Evolutionary conservation across 1,140 invertebrate genomes (phyloP).

Genomic region (Periplaneta americana): DNA sequence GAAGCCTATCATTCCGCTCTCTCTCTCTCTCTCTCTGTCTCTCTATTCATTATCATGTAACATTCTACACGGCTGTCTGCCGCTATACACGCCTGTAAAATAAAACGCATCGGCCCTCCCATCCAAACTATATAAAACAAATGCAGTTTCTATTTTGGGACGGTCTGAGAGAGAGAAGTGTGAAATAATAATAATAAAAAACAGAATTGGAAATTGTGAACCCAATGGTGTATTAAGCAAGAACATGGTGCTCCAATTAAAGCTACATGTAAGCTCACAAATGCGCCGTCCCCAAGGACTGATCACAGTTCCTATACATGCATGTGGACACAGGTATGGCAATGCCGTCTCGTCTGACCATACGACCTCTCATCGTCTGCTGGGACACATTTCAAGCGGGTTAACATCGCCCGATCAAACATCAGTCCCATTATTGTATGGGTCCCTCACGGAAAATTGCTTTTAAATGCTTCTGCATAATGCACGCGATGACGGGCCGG

Average conservation of each 20-base stretch:
- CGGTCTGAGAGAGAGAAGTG: neutral
- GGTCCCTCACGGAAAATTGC: neutral
- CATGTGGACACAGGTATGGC: neutral
- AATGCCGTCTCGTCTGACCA: neutral
- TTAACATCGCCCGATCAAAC: neutral
- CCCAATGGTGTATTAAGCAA: neutral
- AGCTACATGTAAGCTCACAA: neutral
- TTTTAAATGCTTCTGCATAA: neutral
- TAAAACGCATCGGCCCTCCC: neutral
- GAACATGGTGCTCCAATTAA: neutral
- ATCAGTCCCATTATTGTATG: neutral
- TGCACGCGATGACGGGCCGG: too few relatives aligned
- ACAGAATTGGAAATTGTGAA: neutral
- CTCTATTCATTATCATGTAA: neutral
- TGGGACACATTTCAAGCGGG: neutral
- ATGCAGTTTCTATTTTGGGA: neutral
- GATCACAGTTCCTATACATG: neutral
- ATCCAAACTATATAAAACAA: neutral
- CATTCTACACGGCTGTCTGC: neutral
- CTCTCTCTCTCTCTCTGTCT: neutral
- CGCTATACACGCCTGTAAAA: neutral
- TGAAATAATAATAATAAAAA: neutral
- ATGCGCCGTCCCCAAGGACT: neutral
- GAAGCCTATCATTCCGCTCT: too few relatives aligned
- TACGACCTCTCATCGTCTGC: neutral